These are phyloP conservation scores for Eugnorisma glareosa DNA, from an alignment of 2,888 invertebrate species.

Conservation along the genomic window DNA sequence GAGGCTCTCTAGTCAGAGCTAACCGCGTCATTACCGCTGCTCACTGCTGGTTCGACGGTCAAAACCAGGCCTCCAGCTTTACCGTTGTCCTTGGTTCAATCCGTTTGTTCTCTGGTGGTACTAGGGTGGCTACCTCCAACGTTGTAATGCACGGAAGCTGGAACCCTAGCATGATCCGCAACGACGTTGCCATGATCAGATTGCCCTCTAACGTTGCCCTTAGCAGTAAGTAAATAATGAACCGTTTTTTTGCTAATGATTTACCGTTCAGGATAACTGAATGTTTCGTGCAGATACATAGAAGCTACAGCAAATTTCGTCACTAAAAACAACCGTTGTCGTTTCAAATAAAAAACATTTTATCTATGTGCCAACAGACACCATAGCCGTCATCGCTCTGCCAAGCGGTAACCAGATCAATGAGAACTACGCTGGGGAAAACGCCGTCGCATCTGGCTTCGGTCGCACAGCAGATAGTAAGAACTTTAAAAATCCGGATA, in stretches of 20 bases:
- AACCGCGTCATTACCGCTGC: constrained; percentile 78
- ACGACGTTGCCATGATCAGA: constrained; percentile 78
- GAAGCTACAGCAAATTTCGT: not conserved
- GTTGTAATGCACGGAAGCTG: constrained; percentile 74
- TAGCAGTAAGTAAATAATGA: constrained; percentile 29
- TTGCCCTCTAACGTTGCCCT: constrained; percentile 8
- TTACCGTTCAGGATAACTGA: not conserved
- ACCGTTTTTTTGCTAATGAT: not conserved
- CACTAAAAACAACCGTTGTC: not conserved
- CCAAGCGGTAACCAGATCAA: constrained; percentile 62
- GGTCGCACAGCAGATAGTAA: constrained; percentile 60
- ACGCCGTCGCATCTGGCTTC: constrained; percentile 79
- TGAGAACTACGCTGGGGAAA: constrained; percentile 69
- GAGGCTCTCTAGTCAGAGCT: constrained; percentile 73
- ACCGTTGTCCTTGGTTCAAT: constrained; percentile 77
- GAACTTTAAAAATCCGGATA: not conserved
- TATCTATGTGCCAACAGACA: constrained; percentile 54
- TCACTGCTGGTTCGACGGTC: constrained; percentile 82
- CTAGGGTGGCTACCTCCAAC: constrained; percentile 67
- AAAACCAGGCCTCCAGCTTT: constrained; percentile 72
- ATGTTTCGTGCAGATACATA: not conserved
- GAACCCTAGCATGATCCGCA: constrained; percentile 71
- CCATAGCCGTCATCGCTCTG: constrained; percentile 69
- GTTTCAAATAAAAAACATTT: not conserved
- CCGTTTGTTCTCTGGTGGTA: constrained; percentile 74